Base-by-base conservation (phyloP, 2,888 invertebrate species). In the Drosophila aldrichi region DNA sequence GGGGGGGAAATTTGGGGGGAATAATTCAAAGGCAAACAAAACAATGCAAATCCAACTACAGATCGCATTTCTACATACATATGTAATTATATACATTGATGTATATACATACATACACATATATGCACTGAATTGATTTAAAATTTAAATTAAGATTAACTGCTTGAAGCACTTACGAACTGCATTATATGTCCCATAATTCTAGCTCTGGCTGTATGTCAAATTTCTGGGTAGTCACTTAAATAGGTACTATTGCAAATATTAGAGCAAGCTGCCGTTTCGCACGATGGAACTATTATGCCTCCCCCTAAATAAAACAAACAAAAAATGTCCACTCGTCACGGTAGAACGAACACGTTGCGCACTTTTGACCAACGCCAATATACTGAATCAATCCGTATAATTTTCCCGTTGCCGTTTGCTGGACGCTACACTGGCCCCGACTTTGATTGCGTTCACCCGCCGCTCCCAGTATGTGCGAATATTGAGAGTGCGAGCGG, bases 331-430 rank as follows among this genome's bases (percentile, higher is more conserved):
- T 14, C 18, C 61, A 68, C 25, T 67, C 68, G 60, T 54, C 66
- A 54, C 52, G 52, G 56, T 48, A 49, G 48, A 58, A 74, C 82
- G 48, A 58, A 74, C 82, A 78, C 88, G 84, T 82, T 81, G 81
- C 79, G 76, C 85, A 74, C 81, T 74, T 71, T 70, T 77, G 82
- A 74, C 81, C 85, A 81, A 70, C 87, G 87, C 58, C 87, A 72
- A 80, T 70, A 81, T 56, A 84, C 85, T 85, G 57, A 85, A 70
- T 70, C 65, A 66, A 74, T 65, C 51, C 69, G 79, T 75, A 70
- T 68, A 77, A 59, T 62, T 74, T 77, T 69, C 49, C 43, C 55
- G 69, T 51, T 76, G 51, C 36, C 54, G 52, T 46, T 58, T 36
- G 74, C 87, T 83, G 86, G 86, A 86, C 83, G 69, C 70, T 74